Evolutionary conservation across 2,113 vertebrate species (phyloP), one percentile per base, ranked within the genome.

Genomic region (Fregetta grallaria): DNA sequence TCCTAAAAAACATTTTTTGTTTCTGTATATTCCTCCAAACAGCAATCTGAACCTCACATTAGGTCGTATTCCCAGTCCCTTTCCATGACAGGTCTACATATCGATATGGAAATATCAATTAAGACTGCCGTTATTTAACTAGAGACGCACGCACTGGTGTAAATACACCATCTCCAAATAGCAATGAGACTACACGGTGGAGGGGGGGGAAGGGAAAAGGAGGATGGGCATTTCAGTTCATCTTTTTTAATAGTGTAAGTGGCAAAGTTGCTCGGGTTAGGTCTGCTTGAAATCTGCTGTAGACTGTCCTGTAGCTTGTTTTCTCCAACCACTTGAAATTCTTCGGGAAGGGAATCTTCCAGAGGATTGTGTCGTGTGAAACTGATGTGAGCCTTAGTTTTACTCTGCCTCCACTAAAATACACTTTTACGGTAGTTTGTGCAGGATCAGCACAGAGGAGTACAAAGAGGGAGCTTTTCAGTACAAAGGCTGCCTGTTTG

Each of bases 401-500:
- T 94, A 91, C 91, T 97, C 96, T 95, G 93, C 96, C 91, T 97
- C 93, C 78, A 95, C 97, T 96, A 96, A 96, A 96, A 96, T 97
- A 96, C 95, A 97, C 97, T 97, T 96, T 96, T 96, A 97, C 77
- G 90, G 94, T 92, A 96, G 96, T 97, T 97, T 97, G 96, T 97
- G 95, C 95, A 97, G 97, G 97, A 97, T 97, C 97, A 97, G 97
- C 96, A 96, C 81, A 97, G 97, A 97, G 97, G 97, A 97, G 94
- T 96, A 97, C 96, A 97, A 97, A 97, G 96, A 97, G 96, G 96
- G 96, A 97, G 96, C 96, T 97, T 97, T 97, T 96, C 96, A 97
- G 96, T 96, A 97, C 97, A 97, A 97, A 97, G 97, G 96, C 97
- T 96, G 97, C 96, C 97, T 97, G 97, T 97, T 97, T 97, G 97